Evolutionary conservation across 2,888 invertebrate genomes (phyloP).

Genomic region (Phytoseiulus persimilis): DNA sequence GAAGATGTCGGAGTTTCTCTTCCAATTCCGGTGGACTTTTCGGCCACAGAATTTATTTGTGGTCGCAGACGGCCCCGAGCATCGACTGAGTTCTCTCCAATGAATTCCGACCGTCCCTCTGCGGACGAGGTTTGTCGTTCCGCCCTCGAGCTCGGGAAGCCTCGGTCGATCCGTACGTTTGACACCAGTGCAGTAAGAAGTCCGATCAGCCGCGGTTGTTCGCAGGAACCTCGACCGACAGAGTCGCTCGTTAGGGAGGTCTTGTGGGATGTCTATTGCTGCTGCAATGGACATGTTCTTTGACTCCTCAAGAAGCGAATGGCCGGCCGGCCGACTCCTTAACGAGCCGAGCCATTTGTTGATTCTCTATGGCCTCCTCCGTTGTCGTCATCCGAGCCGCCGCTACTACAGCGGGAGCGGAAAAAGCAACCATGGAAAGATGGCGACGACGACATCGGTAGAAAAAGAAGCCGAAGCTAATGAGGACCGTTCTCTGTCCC

Average conservation of each 20-base stretch:
- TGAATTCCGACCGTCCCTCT: too few relatives aligned
- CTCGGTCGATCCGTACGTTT: too few relatives aligned
- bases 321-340: neutral
- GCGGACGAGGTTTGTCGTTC: too few relatives aligned
- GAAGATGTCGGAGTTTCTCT: too few relatives aligned
- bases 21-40: too few relatives aligned
- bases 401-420: neutral
- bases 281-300: constrained; percentile 5
- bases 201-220: too few relatives aligned
- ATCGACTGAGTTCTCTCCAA: too few relatives aligned
- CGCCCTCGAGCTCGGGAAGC: too few relatives aligned
- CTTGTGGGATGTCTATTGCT: neutral
- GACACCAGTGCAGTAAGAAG: too few relatives aligned
- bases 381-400: neutral
- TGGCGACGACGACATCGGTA: neutral
- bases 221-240: neutral
- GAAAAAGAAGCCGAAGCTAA: neutral
- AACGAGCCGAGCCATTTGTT: neutral
- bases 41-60: too few relatives aligned
- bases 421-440: neutral
- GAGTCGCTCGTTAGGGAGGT: neutral
- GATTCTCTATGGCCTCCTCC: neutral
- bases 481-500: neutral
- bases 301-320: neutral
- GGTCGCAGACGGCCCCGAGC: too few relatives aligned